These are phyloP conservation scores for Chionoecetes opilio DNA, from an alignment of 1,140 invertebrate species.

Conservation along the genomic window DNA sequence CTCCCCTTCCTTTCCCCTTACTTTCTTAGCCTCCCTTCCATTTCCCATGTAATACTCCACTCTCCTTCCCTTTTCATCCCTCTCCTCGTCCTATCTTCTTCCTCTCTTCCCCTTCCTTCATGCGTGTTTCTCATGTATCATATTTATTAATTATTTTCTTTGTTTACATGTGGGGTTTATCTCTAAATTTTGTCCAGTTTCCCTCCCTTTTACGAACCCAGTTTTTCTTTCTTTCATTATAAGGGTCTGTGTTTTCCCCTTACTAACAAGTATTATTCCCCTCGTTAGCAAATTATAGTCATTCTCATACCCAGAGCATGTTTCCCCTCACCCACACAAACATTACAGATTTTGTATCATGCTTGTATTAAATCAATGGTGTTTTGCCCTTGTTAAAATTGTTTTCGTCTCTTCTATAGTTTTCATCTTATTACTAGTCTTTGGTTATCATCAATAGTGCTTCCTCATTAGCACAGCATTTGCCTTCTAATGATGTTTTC, in stretches of 20 bases:
- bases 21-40: not conserved
- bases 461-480: not conserved
- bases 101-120: not conserved
- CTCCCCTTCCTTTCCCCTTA: not conserved
- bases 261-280: constrained; percentile 2
- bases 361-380: not conserved
- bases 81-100: not conserved
- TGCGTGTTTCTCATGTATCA: not conserved
- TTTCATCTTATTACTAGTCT: not conserved
- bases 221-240: not conserved
- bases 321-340: not conserved
- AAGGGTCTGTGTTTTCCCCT: not conserved
- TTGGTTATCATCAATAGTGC: not conserved
- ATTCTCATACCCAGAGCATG: not conserved
- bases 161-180: not conserved
- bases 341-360: no score
- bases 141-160: constrained; percentile 12
- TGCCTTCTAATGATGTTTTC: not conserved
- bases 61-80: not conserved
- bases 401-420: not conserved
- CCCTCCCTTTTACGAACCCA: not conserved
- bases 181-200: not conserved
- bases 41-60: not conserved
- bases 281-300: not conserved
- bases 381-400: not conserved